These are phyloP conservation scores for Cylindroiulus punctatus DNA, from an alignment of 2,888 invertebrate genomes.

Conservation along the genomic window DNA sequence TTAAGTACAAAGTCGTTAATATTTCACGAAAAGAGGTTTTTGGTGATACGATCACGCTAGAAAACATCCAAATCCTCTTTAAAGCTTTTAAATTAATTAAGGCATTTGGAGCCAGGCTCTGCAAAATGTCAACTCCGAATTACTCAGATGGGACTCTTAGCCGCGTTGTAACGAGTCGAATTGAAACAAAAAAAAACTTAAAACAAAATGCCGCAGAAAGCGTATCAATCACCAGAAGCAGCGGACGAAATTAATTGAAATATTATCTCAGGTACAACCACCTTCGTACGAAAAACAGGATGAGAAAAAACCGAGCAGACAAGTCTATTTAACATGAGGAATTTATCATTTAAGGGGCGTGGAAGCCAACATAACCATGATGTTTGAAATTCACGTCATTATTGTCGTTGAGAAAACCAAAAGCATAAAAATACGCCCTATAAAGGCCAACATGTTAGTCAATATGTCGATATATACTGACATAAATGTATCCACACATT, in stretches of 20 bases:
- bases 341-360: not conserved
- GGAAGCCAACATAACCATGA: not conserved
- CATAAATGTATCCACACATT: too few relatives aligned
- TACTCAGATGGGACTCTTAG: slow-evolving; percentile 36
- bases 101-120: slow-evolving; percentile 43
- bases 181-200: not conserved
- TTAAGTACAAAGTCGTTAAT: slow-evolving; percentile 45
- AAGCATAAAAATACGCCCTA: too few relatives aligned
- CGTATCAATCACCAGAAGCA: not conserved
- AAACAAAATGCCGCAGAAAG: slow-evolving; percentile 12
- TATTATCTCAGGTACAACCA: slow-evolving; percentile 30
- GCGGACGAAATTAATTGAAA: slow-evolving; percentile 36
- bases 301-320: not conserved
- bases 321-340: not conserved
- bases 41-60: slow-evolving; percentile 30
- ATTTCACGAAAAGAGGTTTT: slow-evolving; percentile 43
- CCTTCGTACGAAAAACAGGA: not conserved
- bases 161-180: not conserved
- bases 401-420: not conserved
- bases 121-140: slow-evolving; percentile 43
- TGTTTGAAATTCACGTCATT: not conserved
- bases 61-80: slow-evolving; percentile 47
- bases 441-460: too few relatives aligned
- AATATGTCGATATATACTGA: too few relatives aligned
- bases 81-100: slow-evolving; percentile 47